A percentile compares a stretch with the other conserved stretches of the same genome.
These are phyloP conservation scores for Cyanoramphus novaezelandiae DNA, from an alignment of 2,113 vertebrate genomes.

Conservation along the genomic window DNA sequence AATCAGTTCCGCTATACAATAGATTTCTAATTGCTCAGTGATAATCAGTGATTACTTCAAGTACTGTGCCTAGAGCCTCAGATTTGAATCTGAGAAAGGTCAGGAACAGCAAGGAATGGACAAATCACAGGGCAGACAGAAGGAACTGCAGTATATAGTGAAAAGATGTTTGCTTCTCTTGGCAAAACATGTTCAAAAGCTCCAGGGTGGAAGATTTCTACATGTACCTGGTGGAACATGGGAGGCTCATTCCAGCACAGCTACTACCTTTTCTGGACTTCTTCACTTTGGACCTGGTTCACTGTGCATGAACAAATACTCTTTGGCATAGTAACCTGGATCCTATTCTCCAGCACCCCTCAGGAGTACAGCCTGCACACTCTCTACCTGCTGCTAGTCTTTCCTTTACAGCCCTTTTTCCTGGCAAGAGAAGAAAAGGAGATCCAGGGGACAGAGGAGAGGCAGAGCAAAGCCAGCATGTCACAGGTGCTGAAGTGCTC, in stretches of 20 bases:
- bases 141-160: neutral
- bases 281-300: neutral
- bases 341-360: neutral
- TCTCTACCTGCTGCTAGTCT: neutral
- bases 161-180: constrained; percentile 14
- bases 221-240: neutral
- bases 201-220: neutral
- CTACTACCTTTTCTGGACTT: neutral
- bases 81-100: neutral
- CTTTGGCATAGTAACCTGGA: neutral
- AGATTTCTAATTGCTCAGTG: neutral
- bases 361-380: neutral
- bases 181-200: neutral
- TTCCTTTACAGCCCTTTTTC: neutral
- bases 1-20: neutral
- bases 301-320: neutral
- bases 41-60: neutral
- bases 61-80: neutral
- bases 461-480: neutral
- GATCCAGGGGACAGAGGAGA: neutral
- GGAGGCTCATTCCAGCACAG: neutral
- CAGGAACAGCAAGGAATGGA: neutral
- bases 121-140: neutral
- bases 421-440: neutral
- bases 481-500: neutral